A percentile compares a stretch with the other conserved stretches of the same genome.
These are phyloP conservation scores for Parelbella ahira DNA, from an alignment of 2,888 invertebrate genomes.

Conservation along the genomic window DNA sequence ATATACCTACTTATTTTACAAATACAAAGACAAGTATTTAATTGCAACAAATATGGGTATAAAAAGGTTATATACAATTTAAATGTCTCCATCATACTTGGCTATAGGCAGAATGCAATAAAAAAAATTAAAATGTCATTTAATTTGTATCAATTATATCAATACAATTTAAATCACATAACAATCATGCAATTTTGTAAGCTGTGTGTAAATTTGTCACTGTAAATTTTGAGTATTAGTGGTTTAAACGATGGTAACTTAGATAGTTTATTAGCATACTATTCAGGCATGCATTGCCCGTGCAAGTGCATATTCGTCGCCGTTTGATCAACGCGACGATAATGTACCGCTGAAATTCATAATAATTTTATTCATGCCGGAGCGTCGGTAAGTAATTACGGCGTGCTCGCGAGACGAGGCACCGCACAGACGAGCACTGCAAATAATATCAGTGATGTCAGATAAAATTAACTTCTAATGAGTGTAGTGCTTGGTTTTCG, in stretches of 20 bases:
- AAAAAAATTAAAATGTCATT: no score
- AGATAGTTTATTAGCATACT: conserved; percentile 17
- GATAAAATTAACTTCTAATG: conserved; percentile 20
- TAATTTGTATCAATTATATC: no score
- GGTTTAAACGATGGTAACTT: conserved; percentile 2
- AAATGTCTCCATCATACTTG: no score
- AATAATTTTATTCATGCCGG: conserved; percentile 70
- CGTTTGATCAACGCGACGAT: conserved; percentile 54
- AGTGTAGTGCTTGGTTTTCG: conserved; percentile 1
- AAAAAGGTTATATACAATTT: no score
- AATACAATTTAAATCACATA: no score
- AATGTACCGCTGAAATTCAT: conserved; percentile 60
- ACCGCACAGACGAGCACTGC: conserved; percentile 13
- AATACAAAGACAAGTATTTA: no score
- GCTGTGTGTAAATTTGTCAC: no score
- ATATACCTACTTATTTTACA: no score
- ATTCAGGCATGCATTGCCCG: conserved; percentile 23
- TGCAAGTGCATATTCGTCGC: conserved; percentile 47
- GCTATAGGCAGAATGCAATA: no score
- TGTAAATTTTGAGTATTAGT: no score
- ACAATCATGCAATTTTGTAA: no score
- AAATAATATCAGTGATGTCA: conserved; percentile 25
- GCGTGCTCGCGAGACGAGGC: conserved; percentile 31
- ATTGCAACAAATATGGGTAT: no score
- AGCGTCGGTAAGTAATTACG: conserved; percentile 50